Percentiles rank a stretch among this genome's conserved stretches.
Evolutionary conservation across 2,888 invertebrate genomes (phyloP).

Genomic region (Apoda limacodes): DNA sequence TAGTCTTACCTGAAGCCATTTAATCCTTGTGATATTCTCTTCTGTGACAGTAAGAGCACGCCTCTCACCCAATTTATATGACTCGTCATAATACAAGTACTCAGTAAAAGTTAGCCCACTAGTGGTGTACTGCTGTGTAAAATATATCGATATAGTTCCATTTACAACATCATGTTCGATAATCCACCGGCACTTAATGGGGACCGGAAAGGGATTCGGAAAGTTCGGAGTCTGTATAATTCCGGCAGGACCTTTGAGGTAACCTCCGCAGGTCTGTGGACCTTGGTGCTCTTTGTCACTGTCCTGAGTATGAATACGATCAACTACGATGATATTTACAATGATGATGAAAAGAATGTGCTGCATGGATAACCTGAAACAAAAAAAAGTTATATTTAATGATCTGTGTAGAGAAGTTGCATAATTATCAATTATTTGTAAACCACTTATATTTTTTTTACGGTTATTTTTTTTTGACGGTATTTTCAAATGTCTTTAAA

Average conservation of each 20-base stretch:
- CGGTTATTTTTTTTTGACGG: too few species aligned
- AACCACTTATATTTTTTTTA: too few species aligned
- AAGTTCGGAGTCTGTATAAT: conserved; percentile 87
- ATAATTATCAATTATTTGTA: too few species aligned
- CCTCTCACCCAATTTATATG: conserved; percentile 75
- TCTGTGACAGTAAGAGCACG: conserved; percentile 77
- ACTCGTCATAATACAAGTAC: conserved; percentile 79
- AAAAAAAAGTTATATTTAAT: too few species aligned
- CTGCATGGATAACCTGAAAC: conserved; percentile 46
- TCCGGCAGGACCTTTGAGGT: conserved; percentile 74
- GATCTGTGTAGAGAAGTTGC: neutral
- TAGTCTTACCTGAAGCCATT: conserved; percentile 67
- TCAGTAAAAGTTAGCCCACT: conserved; percentile 82
- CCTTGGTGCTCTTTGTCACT: conserved; percentile 42
- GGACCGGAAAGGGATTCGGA: conserved; percentile 83
- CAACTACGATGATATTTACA: conserved; percentile 35
- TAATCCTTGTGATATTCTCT: conserved; percentile 77
- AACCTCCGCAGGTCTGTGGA: conserved; percentile 73
- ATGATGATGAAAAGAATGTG: conserved; percentile 42
- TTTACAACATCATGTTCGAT: conserved; percentile 82
- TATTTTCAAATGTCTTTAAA: too few species aligned
- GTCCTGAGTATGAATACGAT: conserved; percentile 35
- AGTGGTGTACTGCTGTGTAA: conserved; percentile 89
- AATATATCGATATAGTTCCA: conserved; percentile 84
- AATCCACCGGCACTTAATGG: conserved; percentile 88